Percentiles rank a stretch among this genome's conserved stretches.
Conservation (phyloP, 2,113 vertebrate genomes). For the Orthonyx spaldingii region DNA sequence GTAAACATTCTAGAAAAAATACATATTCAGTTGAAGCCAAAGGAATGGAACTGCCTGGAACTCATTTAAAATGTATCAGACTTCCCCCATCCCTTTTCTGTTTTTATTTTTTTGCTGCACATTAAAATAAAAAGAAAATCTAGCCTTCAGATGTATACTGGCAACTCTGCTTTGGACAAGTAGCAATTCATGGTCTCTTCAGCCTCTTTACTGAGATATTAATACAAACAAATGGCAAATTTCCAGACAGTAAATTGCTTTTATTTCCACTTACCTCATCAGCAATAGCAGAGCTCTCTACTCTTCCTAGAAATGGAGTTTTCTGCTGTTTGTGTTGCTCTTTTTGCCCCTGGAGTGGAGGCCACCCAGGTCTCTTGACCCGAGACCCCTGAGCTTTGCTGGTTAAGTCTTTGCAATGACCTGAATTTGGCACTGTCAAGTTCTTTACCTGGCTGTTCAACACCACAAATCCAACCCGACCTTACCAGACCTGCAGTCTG, state of each 20-base stretch:
- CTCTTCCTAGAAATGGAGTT: neutral
- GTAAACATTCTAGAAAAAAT: neutral
- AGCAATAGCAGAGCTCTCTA: neutral
- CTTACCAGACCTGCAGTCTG: neutral
- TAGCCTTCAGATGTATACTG: conserved; percentile 56
- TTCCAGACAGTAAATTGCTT: neutral
- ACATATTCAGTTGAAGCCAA: neutral
- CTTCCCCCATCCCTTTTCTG: accelerated
- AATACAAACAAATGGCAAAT: neutral
- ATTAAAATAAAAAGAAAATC: neutral
- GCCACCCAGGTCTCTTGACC: neutral
- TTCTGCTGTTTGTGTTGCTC: neutral
- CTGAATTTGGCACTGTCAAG: neutral
- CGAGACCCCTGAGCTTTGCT: neutral
- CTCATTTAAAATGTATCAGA: neutral
- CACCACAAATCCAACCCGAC: neutral
- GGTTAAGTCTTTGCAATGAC: neutral
- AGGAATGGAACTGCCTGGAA: neutral
- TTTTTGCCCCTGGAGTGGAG: neutral
- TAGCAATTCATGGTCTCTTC: conserved; percentile 66
- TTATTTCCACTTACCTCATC: neutral
- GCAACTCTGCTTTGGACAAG: conserved; percentile 71
- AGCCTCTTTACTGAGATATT: conserved; percentile 64
- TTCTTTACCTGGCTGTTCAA: neutral
- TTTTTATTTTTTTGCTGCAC: conserved; percentile 18